phyloP scores from a whole-genome alignment of 2,888 invertebrate genomes.

The Masnerella sp. region DNA sequence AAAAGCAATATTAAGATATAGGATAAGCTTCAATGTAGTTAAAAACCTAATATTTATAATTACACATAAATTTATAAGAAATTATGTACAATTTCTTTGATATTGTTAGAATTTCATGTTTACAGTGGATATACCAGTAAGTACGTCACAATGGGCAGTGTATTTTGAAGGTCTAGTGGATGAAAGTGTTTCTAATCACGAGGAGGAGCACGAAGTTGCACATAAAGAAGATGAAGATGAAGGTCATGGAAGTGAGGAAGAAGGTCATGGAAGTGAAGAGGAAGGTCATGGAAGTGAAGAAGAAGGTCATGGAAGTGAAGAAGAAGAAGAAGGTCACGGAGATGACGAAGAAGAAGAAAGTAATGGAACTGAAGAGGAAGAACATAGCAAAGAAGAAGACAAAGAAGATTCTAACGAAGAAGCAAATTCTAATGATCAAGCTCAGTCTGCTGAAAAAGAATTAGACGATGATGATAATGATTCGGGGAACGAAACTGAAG shows the following conservation, averaged over 20 bases:
- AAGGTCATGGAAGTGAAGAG: too few relatives aligned
- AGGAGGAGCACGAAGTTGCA: slow-evolving; percentile 60
- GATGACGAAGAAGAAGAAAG: slow-evolving; percentile 8
- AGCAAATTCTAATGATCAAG: slow-evolving; percentile 75
- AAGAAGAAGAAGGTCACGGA: slow-evolving; percentile 68
- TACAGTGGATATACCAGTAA: slow-evolving; percentile 81
- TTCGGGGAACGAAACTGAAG: slow-evolving; percentile 72
- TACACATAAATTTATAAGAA: too few relatives aligned
- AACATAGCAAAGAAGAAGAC: slow-evolving; percentile 61
- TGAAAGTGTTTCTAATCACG: slow-evolving; percentile 78
- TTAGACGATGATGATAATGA: slow-evolving; percentile 67
- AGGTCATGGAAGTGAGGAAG: slow-evolving; percentile 75
- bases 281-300: slow-evolving; percentile 61
- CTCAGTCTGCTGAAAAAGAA: slow-evolving; percentile 65
- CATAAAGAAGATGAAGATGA: slow-evolving; percentile 64
- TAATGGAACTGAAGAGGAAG: slow-evolving; percentile 60
- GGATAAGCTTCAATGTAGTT: too few relatives aligned
- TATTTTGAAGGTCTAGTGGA: slow-evolving; percentile 90
- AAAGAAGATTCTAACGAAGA: slow-evolving; percentile 67
- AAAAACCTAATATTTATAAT: too few relatives aligned
- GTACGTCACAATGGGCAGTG: slow-evolving; percentile 85
- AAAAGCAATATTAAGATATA: too few relatives aligned
- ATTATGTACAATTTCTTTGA: slow-evolving; percentile 1
- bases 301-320: slow-evolving; percentile 67
- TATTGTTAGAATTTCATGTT: slow-evolving; percentile 6